phyloP scores from a whole-genome alignment of 2,113 vertebrate species.

The Pica pica region DNA sequence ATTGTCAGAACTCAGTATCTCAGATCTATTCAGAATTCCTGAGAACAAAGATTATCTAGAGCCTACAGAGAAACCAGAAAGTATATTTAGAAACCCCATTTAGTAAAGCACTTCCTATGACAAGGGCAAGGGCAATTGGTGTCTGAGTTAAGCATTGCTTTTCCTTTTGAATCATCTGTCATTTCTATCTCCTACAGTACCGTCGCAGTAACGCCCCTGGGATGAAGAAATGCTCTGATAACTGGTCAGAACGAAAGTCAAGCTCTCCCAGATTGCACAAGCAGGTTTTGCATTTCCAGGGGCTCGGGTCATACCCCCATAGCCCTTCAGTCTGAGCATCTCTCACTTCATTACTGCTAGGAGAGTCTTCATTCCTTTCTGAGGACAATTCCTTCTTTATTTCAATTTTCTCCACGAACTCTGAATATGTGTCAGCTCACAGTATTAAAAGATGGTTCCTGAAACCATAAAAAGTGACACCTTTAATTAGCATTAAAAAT shows the following conservation, averaged over 20 bases:
- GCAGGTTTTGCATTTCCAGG: background rate
- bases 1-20: background rate
- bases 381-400: background rate
- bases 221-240: background rate
- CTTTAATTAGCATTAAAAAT: background rate
- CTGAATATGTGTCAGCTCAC: background rate
- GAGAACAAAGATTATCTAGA: conserved; percentile 40
- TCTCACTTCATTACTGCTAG: background rate
- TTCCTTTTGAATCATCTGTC: background rate
- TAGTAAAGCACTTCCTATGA: background rate
- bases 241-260: background rate
- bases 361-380: background rate
- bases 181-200: background rate
- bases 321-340: background rate
- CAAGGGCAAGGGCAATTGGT: background rate
- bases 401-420: background rate
- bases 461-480: background rate
- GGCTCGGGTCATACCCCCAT: background rate
- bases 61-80: background rate
- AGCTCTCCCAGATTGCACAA: background rate
- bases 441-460: background rate
- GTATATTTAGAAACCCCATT: conserved; percentile 15
- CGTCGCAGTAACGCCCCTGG: background rate
- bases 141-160: background rate
- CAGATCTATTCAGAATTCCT: background rate